Evolutionary conservation across 2,888 invertebrate genomes (phyloP).

Genomic region (Leptinotarsa tumamoca): DNA sequence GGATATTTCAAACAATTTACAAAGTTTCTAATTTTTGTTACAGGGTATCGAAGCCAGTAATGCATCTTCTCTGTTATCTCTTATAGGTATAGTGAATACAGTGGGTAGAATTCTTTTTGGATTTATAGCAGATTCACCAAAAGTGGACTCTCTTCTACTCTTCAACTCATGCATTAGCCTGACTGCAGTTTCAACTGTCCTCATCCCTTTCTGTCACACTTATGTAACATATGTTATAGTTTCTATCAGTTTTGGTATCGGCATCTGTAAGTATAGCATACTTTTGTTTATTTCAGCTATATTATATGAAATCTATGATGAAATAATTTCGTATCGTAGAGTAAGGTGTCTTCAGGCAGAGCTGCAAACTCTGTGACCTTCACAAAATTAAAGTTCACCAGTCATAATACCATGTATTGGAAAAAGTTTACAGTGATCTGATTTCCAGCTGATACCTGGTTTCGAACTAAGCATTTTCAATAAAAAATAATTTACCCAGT

Average conservation of each 20-base stretch:
- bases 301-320: no score
- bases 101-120: constrained; percentile 91
- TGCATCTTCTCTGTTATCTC: constrained; percentile 82
- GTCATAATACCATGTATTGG: no score
- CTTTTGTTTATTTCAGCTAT: no score
- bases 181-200: constrained; percentile 85
- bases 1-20: no score
- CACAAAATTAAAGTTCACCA: no score
- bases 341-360: no score
- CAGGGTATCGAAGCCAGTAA: constrained; percentile 78
- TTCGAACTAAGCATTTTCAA: no score
- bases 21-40: constrained; percentile 50
- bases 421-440: no score
- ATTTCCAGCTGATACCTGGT: no score
- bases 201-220: constrained; percentile 84
- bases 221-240: constrained; percentile 83
- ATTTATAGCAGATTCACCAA: constrained; percentile 90
- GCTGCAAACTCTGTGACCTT: no score
- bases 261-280: constrained; percentile 79
- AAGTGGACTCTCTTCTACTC: constrained; percentile 90
- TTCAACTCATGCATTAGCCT: constrained; percentile 93
- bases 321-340: no score
- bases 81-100: constrained; percentile 94
- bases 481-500: no score
- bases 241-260: constrained; percentile 90